A percentile compares a stretch with the other conserved stretches of the same genome.
phyloP scores from a whole-genome alignment of 2,888 invertebrate genomes.

The Pecten maximus region DNA sequence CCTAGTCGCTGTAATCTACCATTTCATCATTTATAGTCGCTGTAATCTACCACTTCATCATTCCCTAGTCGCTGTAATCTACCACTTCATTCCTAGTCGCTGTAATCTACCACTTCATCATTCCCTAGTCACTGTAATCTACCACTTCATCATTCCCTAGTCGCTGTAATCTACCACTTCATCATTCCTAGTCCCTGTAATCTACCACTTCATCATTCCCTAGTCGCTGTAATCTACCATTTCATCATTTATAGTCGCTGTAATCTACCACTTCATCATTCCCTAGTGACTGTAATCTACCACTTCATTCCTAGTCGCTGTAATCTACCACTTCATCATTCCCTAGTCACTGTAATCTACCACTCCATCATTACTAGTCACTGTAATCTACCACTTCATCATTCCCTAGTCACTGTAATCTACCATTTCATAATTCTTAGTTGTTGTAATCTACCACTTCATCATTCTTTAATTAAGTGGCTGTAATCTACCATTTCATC shows the following conservation, averaged over 20 bases:
- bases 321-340: too few relatives aligned
- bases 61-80: background rate
- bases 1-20: background rate
- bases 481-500: background rate
- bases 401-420: too few relatives aligned
- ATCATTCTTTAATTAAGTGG: background rate
- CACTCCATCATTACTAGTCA: too few relatives aligned
- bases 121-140: background rate
- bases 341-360: too few relatives aligned
- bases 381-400: too few relatives aligned
- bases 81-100: background rate
- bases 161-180: background rate
- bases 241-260: too few relatives aligned
- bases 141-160: background rate
- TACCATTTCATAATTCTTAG: too few relatives aligned
- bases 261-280: too few relatives aligned
- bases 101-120: background rate
- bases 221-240: too few relatives aligned
- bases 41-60: background rate
- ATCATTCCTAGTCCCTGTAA: background rate
- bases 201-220: background rate
- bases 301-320: too few relatives aligned
- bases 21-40: background rate
- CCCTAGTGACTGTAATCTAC: too few relatives aligned
- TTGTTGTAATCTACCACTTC: too few relatives aligned